Evolutionary conservation across 2,113 vertebrate species (phyloP).

Genomic region (Atrichornis clamosus): DNA sequence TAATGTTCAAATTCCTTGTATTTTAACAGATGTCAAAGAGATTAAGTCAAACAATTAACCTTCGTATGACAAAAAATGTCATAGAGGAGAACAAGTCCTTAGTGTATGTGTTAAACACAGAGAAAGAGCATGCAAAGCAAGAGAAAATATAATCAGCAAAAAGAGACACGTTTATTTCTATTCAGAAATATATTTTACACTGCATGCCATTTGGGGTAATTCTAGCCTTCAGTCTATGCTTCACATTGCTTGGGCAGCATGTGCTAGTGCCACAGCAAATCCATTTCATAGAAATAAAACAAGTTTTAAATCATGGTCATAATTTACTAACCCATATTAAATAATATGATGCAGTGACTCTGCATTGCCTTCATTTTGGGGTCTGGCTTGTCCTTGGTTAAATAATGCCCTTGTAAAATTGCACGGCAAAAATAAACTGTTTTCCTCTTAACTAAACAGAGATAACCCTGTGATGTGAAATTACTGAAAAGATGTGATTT

Average conservation of each 20-base stretch:
- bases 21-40: conserved; percentile 33
- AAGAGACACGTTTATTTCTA: conserved; percentile 41
- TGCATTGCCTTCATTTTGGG: conserved; percentile 30
- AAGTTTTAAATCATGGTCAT: conserved; percentile 41
- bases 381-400: conserved; percentile 57
- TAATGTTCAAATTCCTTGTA: conserved; percentile 42
- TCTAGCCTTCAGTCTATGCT: conserved; percentile 5
- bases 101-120: conserved; percentile 12
- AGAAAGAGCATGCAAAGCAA: not conserved
- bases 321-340: conserved; percentile 59
- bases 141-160: conserved; percentile 17
- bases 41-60: conserved; percentile 57
- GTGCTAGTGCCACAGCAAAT: not conserved
- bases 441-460: conserved; percentile 74
- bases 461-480: conserved; percentile 70
- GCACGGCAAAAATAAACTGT: conserved; percentile 59
- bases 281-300: not conserved
- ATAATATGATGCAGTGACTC: conserved; percentile 51
- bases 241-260: not conserved
- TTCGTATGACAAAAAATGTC: not conserved
- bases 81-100: not conserved
- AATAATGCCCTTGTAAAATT: conserved; percentile 67
- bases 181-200: not conserved
- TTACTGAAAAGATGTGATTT: conserved; percentile 73
- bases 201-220: not conserved